Base-by-base conservation (phyloP, 2,888 invertebrate genomes). In the Eutolmus rufibarbis region DNA sequence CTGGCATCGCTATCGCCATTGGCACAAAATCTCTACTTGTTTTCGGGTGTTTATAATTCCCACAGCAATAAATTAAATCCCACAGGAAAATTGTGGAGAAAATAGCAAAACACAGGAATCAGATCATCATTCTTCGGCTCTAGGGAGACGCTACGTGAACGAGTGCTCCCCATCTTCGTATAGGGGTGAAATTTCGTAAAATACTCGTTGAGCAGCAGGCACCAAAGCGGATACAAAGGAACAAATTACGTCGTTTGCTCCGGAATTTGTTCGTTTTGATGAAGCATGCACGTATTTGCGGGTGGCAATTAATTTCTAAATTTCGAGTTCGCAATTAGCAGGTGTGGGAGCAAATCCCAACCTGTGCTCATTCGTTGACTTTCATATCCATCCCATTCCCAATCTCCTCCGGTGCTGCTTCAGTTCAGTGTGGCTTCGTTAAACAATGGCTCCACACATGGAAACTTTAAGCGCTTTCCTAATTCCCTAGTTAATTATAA, bases 1-100 rank as follows among this genome's bases (percentile, higher is more conserved):
- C 84, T 84, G 34, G 16, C 84, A 57, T 16, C 84, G 40, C 19
- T 40, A 84, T 74, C 84, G 40, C 19, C 74, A 84, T 74, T 74
- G 84, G 84, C 37, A 74, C 74, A 84, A 84, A 66, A 57, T 84
- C 84, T 57, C 34, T 12, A 43, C 84, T 57, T 74, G 57, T 57
- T 82, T 56, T 56, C 57, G 31, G 84, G 37, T 84, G 84, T 84
- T 84, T 84, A 84, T 84, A 84, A 84, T 84, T 84, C 84, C 84
- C 84, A 84, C 37, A 84, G 84, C 74, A 84, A 84, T 84, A 84
- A 84, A 84, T 84, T 84, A 74, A 84, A 84, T 84, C 84, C 84
- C 74, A 14, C 66, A 43, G 74, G 84, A 84, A 84, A 84, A 84
- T 84, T 84, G 66, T 66, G 84, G 40, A 23, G 57, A 84, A 37